A percentile compares a stretch with the other conserved stretches of the same genome.
phyloP scores from a whole-genome alignment of 2,797 vertebrate genomes.

The Pristis pectinata region DNA sequence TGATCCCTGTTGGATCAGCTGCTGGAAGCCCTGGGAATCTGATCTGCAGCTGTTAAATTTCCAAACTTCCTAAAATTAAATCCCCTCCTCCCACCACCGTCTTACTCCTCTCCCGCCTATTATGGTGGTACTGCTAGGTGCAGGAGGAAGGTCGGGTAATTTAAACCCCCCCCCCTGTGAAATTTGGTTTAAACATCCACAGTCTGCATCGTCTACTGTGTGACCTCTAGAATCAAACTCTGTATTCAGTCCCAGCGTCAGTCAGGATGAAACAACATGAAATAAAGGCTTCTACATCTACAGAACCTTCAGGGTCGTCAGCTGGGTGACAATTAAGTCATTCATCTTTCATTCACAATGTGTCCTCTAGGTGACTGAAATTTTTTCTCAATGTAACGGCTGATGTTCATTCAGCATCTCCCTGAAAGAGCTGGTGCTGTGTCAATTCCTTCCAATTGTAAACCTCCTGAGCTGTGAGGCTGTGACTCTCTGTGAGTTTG shows the following conservation, averaged over 20 bases:
- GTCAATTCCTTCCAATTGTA: not conserved
- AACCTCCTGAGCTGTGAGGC: no score
- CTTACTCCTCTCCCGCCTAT: no score
- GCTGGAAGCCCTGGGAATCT: no score
- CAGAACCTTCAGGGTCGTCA: not conserved
- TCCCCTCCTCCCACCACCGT: no score
- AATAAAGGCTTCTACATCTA: not conserved
- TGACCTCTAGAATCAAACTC: not conserved
- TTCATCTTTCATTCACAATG: conserved; percentile 3
- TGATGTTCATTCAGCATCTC: not conserved
- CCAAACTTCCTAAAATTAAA: no score
- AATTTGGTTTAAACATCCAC: not conserved
- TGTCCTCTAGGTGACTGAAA: not conserved
- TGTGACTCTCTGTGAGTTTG: not conserved
- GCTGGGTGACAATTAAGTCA: not conserved
- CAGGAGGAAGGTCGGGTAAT: no score
- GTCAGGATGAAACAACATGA: not conserved
- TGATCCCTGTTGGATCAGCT: no score
- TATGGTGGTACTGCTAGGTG: no score
- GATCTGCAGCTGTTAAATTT: no score
- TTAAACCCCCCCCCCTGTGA: not conserved
- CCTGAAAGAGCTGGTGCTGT: not conserved
- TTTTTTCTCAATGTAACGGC: not conserved
- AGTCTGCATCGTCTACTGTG: no score
- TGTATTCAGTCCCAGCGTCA: not conserved